Evolutionary conservation across 2,797 vertebrate genomes (phyloP).

Genomic region (Clamator glandarius): DNA sequence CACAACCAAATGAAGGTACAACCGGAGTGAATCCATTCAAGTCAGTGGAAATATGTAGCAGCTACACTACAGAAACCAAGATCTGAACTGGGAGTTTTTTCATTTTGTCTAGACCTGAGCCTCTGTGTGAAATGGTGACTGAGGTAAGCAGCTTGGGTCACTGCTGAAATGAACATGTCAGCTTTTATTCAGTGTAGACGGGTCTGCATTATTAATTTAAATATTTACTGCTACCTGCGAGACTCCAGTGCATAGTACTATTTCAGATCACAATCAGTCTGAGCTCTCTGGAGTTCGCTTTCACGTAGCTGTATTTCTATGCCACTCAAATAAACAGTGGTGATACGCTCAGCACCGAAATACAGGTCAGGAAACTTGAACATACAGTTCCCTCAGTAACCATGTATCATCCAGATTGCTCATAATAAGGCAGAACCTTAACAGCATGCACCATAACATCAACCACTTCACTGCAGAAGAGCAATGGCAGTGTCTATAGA

Average conservation of each 20-base stretch:
- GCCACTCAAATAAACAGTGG: background rate
- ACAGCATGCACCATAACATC: background rate
- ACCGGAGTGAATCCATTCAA: background rate
- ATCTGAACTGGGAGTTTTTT: background rate
- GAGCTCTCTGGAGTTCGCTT: background rate
- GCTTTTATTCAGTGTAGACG: background rate
- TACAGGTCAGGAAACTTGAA: background rate
- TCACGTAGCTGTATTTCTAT: background rate
- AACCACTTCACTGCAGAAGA: background rate
- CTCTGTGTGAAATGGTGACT: background rate
- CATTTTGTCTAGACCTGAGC: background rate
- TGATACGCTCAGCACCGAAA: background rate
- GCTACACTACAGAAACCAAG: background rate
- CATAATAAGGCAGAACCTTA: background rate
- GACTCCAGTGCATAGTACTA: background rate
- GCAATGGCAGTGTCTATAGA: background rate
- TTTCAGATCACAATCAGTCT: background rate
- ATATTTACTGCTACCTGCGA: background rate
- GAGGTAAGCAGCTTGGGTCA: background rate
- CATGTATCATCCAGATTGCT: background rate
- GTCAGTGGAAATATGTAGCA: background rate
- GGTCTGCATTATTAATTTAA: background rate
- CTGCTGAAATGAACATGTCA: background rate
- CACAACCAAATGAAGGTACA: background rate
- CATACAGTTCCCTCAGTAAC: background rate